Evolutionary conservation across 1,140 invertebrate species (phyloP).

Genomic region (Drosophila virilis): DNA sequence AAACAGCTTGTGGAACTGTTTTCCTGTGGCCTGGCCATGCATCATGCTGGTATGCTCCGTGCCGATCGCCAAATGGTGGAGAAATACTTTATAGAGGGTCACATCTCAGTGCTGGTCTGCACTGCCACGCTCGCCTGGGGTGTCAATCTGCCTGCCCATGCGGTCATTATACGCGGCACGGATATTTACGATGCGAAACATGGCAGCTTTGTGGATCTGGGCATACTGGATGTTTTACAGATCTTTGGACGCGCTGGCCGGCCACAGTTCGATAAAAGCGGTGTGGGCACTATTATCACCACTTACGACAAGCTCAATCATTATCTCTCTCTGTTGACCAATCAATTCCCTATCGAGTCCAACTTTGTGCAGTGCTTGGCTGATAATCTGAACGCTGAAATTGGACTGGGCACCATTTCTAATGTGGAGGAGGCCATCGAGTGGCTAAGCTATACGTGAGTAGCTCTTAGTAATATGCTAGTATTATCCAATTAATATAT

Average conservation of each 20-base stretch:
- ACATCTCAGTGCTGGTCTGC: constrained; percentile 97
- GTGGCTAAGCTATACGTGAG: constrained; percentile 97
- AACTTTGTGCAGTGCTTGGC: constrained; percentile 96
- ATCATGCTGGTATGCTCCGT: constrained; percentile 94
- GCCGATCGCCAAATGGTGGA: constrained; percentile 90
- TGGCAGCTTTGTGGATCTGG: constrained; percentile 97
- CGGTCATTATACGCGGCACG: constrained; percentile 97
- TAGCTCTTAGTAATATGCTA: background rate
- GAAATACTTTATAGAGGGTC: constrained; percentile 94
- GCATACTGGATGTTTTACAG: constrained; percentile 99
- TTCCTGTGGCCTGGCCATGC: constrained; percentile 94
- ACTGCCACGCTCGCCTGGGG: constrained; percentile 99
- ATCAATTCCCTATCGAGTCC: constrained; percentile 99
- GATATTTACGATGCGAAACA: constrained; percentile 98
- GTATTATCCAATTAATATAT: background rate
- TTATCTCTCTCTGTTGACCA: constrained; percentile 97
- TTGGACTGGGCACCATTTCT: constrained; percentile 96
- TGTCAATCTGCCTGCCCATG: constrained; percentile 99
- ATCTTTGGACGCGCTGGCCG: constrained; percentile 99
- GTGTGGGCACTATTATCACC: constrained; percentile 98
- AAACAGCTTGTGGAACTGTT: constrained; percentile 93
- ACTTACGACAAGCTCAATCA: constrained; percentile 96
- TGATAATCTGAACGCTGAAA: constrained; percentile 99
- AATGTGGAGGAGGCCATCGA: constrained; percentile 98
- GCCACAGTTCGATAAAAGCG: constrained; percentile 96